A percentile compares a stretch with the other conserved stretches of the same genome.
phyloP scores from a whole-genome alignment of 2,113 vertebrate genomes.

The Sapayoa aenigma region DNA sequence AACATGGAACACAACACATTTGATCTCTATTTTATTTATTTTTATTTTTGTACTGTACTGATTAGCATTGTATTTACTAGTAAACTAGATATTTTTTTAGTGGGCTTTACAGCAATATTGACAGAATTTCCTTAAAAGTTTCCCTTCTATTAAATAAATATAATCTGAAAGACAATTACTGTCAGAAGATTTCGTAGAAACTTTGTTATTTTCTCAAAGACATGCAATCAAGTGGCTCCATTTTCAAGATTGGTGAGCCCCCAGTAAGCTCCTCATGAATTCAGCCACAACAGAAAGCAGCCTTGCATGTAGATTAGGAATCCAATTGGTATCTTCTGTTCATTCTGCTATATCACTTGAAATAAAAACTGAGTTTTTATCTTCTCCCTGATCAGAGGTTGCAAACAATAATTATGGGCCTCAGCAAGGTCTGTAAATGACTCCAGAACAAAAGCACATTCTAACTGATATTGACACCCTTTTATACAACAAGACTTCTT shows the following conservation, averaged over 20 bases:
- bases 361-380: background rate
- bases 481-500: background rate
- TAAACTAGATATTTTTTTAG: background rate
- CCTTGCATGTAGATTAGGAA: background rate
- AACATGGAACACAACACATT: background rate
- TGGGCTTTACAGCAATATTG: background rate
- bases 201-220: background rate
- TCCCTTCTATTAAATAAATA: background rate
- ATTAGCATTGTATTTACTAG: background rate
- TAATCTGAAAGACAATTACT: background rate
- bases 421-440: background rate
- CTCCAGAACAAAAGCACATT: background rate
- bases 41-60: background rate
- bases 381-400: background rate
- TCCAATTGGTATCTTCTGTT: background rate
- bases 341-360: background rate
- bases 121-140: background rate
- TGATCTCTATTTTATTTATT: background rate
- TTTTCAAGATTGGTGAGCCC: background rate
- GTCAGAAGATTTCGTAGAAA: background rate
- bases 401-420: background rate
- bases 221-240: background rate
- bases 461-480: background rate
- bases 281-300: background rate
- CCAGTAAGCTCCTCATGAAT: background rate